Percentiles rank a stretch among this genome's conserved stretches.
phyloP scores from a whole-genome alignment of 1,140 invertebrate genomes.

The Brachionus rubens region DNA sequence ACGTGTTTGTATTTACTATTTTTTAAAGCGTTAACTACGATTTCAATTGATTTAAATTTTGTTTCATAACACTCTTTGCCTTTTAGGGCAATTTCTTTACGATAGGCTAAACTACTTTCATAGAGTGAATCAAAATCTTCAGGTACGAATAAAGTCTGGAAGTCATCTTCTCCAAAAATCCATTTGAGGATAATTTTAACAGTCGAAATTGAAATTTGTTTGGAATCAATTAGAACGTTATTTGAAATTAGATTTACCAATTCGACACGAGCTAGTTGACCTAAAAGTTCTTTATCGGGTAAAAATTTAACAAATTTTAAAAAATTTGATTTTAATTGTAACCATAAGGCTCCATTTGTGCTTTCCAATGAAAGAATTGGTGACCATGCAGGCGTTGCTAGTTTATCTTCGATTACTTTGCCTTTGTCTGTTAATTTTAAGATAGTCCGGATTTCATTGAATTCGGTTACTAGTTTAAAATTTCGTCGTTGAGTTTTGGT shows the following conservation, averaged over 20 bases:
- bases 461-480: not conserved
- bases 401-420: not conserved
- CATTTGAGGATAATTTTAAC: slow-evolving; percentile 7
- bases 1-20: not conserved
- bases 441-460: not conserved
- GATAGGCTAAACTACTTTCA: not conserved
- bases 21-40: not conserved
- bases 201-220: not conserved
- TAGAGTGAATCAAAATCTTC: not conserved
- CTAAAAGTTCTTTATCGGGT: not conserved
- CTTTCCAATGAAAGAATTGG: not conserved
- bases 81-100: slow-evolving; percentile 13
- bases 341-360: not conserved
- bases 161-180: slow-evolving; percentile 1
- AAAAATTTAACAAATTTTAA: not conserved
- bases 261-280: not conserved
- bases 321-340: slow-evolving; percentile 1
- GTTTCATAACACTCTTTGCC: not conserved
- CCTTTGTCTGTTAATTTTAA: not conserved
- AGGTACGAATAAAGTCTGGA: not conserved
- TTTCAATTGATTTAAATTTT: not conserved
- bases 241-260: not conserved
- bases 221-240: not conserved
- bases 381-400: not conserved
- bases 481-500: not conserved